Percentiles rank a stretch among this genome's conserved stretches.
Evolutionary conservation across 2,797 vertebrate genomes (phyloP).

Genomic region (Valencia hispanica): DNA sequence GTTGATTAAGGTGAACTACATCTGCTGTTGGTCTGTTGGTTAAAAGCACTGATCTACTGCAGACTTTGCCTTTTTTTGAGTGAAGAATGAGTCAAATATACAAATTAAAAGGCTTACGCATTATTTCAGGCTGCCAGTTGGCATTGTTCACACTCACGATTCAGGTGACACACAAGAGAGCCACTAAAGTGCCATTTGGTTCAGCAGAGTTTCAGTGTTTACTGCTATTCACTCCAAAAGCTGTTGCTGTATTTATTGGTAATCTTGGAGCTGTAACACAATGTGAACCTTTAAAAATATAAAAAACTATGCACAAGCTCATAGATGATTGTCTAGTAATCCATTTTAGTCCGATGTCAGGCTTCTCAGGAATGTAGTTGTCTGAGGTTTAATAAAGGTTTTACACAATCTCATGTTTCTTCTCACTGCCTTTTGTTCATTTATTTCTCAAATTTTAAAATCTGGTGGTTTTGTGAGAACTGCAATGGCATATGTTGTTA

Average conservation of each 20-base stretch:
- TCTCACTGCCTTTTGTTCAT: not conserved
- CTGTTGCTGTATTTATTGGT: constrained; percentile 46
- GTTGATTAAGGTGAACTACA: constrained; percentile 6
- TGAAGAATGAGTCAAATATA: constrained; percentile 16
- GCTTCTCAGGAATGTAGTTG: constrained; percentile 80
- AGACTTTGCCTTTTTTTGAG: constrained; percentile 14
- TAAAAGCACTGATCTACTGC: constrained; percentile 5
- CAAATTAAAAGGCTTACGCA: constrained; percentile 8
- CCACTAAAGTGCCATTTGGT: constrained; percentile 26
- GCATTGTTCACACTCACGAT: constrained; percentile 31
- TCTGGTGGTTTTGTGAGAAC: not conserved
- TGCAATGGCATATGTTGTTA: not conserved
- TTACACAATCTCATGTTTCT: constrained; percentile 17
- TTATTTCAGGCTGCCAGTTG: constrained; percentile 37
- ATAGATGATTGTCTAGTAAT: constrained; percentile 76
- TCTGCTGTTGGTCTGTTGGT: constrained; percentile 2
- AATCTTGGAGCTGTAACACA: constrained; percentile 57
- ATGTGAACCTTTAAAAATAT: constrained; percentile 55
- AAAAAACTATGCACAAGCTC: constrained; percentile 54
- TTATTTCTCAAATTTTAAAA: not conserved
- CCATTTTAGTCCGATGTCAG: constrained; percentile 79
- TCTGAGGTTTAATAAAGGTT: constrained; percentile 79
- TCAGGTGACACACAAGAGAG: constrained; percentile 22
- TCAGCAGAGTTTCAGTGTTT: constrained; percentile 23
- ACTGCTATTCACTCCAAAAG: constrained; percentile 30